These are phyloP conservation scores for Planiliza haematocheilus DNA, from an alignment of 2,113 vertebrate species.

Conservation along the genomic window DNA sequence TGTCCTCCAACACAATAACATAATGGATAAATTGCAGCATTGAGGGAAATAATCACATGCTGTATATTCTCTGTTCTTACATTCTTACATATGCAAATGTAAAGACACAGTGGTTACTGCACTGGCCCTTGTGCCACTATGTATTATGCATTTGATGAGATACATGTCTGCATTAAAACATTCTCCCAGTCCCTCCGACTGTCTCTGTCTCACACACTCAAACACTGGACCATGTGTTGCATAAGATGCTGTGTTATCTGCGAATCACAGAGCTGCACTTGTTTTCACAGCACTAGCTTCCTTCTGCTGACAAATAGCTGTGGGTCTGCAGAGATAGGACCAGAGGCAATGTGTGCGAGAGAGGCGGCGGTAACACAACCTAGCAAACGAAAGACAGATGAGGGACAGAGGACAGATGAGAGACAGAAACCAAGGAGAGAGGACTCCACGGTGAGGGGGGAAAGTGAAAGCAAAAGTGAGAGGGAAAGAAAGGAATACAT, in stretches of 20 bases:
- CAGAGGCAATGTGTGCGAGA: neutral
- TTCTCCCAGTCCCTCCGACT: neutral
- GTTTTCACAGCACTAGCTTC: conserved; percentile 10
- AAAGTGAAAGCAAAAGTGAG: conserved; percentile 37
- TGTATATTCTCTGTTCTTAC: too few relatives aligned
- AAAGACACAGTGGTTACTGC: too few relatives aligned
- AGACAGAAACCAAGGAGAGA: conserved; percentile 17
- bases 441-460: conserved; percentile 4
- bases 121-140: too few relatives aligned
- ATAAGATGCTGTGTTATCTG: neutral
- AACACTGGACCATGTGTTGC: neutral
- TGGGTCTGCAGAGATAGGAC: conserved; percentile 7
- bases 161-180: too few relatives aligned
- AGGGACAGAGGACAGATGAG: conserved; percentile 21
- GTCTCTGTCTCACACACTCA: neutral
- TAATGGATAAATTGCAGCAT: too few relatives aligned
- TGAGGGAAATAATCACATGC: too few relatives aligned
- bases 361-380: neutral
- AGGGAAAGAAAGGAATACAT: conserved; percentile 48
- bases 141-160: too few relatives aligned
- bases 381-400: neutral
- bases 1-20: neutral
- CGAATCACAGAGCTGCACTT: too few relatives aligned
- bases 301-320: conserved; percentile 43
- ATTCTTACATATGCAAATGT: neutral